A percentile compares a stretch with the other conserved stretches of the same genome.
These are phyloP conservation scores for Tiliqua scincoides DNA, from an alignment of 2,113 vertebrate genomes.

Conservation along the genomic window DNA sequence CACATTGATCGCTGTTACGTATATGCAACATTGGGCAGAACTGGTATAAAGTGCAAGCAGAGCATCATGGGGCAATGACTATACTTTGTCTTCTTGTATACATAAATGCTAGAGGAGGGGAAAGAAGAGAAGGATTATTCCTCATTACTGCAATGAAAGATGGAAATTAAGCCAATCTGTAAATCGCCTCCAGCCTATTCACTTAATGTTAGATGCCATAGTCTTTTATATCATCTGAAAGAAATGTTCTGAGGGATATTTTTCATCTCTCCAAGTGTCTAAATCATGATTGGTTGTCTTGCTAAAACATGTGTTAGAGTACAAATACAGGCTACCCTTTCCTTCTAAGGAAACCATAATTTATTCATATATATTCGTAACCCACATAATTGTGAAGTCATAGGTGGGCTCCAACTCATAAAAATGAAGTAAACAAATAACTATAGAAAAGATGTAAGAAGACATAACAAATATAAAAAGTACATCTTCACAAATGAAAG, in stretches of 20 bases:
- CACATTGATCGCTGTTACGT: no score
- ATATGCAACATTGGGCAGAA: no score
- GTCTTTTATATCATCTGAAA: slow-evolving; percentile 21
- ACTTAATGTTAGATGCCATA: slow-evolving; percentile 11
- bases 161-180: slow-evolving; percentile 31
- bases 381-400: not conserved
- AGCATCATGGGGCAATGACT: not conserved
- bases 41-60: not conserved
- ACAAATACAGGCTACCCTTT: not conserved
- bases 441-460: not conserved
- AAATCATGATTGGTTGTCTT: slow-evolving; percentile 18
- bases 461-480: not conserved
- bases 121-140: slow-evolving; percentile 9
- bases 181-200: slow-evolving; percentile 29
- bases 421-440: not conserved
- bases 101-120: not conserved
- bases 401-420: not conserved
- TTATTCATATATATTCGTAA: not conserved
- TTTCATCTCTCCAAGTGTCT: not conserved
- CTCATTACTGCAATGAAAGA: slow-evolving; percentile 15
- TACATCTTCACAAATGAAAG: not conserved
- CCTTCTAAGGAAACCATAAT: not conserved
- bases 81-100: not conserved
- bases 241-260: slow-evolving; percentile 14
- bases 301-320: slow-evolving; percentile 19